Base-by-base conservation (phyloP, 2,888 invertebrate genomes). In the Tachina grossa region DNA sequence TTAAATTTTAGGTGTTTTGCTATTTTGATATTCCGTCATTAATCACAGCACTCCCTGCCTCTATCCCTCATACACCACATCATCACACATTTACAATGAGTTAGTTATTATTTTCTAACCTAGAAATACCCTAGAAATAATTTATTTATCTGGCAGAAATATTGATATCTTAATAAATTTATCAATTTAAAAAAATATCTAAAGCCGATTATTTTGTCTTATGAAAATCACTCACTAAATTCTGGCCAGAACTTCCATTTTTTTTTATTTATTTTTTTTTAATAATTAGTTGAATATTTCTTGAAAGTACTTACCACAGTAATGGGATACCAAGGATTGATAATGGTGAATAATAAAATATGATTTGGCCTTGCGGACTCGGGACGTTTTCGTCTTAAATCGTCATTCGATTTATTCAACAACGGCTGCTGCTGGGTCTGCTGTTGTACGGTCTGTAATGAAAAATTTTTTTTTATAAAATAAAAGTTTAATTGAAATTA, bases 281-380 rank as follows among this genome's bases (percentile, higher is more conserved):
- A 45, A 19, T 19, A 55, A 55, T 55, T 55, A 11, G 65, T 8
- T 14, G 8, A 51, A 55, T 39, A 55, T 19, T 49, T 16, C 31
- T 31, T 41, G n/a, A 86, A 88, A 88, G 14, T 89, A 97, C 98
- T 97, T 94, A 99, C 98, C 95, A 99, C 99, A 94, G 98, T 99
- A 93, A 99, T 99, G 86, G 99, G 99, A 93, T 99, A 99, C 93
- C 98, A 97, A 87, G 99, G 98, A 93, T 99, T 99, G 93, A 98
- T 96, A 93, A 99, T 97, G 92, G 99, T 99, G 94, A 99, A 98
- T 89, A 99, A 95, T 90, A 99, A 94, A 90, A 99, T 97, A 94
- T 98, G 98, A 94, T 99, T 99, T 90, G 97, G 97, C 92, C 97
- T 96, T 90, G 97, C 96, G 88, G 97, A 96, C 92, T 96, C 96